Percentiles rank a stretch among this genome's conserved stretches.
phyloP scores from a whole-genome alignment of 2,113 vertebrate genomes.

The Saguinus midas region DNA sequence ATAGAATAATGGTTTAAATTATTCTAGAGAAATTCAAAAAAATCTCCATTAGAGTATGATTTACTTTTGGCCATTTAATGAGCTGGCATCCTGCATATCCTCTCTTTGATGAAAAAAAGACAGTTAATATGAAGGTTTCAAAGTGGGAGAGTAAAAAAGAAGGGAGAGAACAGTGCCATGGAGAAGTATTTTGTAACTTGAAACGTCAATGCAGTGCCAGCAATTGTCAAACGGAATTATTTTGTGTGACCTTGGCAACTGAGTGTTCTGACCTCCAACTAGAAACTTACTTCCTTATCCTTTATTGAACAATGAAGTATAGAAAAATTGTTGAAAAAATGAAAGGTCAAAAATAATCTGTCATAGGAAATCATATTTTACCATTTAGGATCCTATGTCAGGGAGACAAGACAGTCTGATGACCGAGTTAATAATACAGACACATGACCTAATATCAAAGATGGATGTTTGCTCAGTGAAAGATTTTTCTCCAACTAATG shows the following conservation, averaged over 20 bases:
- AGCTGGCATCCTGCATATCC: background rate
- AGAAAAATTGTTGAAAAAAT: background rate
- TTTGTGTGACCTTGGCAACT: background rate
- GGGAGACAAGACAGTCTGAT: background rate
- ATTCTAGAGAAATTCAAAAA: background rate
- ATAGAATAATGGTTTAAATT: background rate
- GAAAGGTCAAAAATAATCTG: constrained; percentile 34
- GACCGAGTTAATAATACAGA: background rate
- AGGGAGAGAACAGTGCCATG: background rate
- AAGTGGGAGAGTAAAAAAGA: background rate
- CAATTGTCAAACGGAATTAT: background rate
- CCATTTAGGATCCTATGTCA: background rate
- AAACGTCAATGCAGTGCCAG: background rate
- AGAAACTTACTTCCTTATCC: constrained; percentile 53
- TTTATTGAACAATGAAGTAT: accelerated
- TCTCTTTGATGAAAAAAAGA: background rate
- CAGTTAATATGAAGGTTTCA: background rate
- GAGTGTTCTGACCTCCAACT: constrained; percentile 28
- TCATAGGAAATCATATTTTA: constrained; percentile 51
- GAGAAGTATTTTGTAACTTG: background rate
- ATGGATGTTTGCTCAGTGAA: background rate
- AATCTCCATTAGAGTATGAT: background rate
- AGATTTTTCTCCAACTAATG: background rate
- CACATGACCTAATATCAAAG: background rate
- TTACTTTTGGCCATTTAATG: background rate